Base-by-base conservation (phyloP, 2,113 vertebrate genomes). In the Misgurnus anguillicaudatus region DNA sequence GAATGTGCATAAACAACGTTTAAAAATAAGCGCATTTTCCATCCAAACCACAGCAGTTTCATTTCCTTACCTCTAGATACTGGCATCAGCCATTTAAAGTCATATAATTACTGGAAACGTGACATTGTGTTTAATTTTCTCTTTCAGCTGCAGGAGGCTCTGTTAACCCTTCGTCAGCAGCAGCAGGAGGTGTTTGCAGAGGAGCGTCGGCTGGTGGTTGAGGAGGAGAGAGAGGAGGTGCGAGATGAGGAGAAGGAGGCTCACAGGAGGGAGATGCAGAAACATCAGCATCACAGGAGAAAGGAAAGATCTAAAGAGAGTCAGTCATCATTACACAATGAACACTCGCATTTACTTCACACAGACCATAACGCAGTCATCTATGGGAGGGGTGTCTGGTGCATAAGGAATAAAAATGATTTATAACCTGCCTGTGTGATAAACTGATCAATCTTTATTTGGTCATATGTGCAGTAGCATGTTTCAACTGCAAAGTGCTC, bases 131-230 rank as follows among this genome's bases (percentile, higher is more conserved):
- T 31, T 31, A 1, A 31, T 48, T 75, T 41, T 14, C 89, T 88
- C 88, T 85, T 87, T 83, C 93, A 95, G 94, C 93, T 95, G 90
- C 94, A 96, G 93, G 94, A 96, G 93, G 94, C 95, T 91, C 91
- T 95, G 83, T 88, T 95, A 86, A 93, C 94, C 86, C 93, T 95
- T 86, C 94, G 95, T 87, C 94, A 95, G 69, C 94, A 95, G 69
- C 94, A 95, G 80, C 94, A 95, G 90, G 95, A 96, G 89, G 90
- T 94, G 81, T 87, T 96, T 79, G 92, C 94, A 81, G 93, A 95
- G 89, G 94, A 96, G 69, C 94, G 93, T 83, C 94, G 93, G 86
- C 89, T 94, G 90, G 93, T 95, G 87, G 91, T 92, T 60, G 93
- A 94, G 85, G 91, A 93, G 75, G 84, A 83, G 47, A 45, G 31